Base-by-base conservation (phyloP, 2,888 invertebrate genomes). In the Athetis lepigone region DNA sequence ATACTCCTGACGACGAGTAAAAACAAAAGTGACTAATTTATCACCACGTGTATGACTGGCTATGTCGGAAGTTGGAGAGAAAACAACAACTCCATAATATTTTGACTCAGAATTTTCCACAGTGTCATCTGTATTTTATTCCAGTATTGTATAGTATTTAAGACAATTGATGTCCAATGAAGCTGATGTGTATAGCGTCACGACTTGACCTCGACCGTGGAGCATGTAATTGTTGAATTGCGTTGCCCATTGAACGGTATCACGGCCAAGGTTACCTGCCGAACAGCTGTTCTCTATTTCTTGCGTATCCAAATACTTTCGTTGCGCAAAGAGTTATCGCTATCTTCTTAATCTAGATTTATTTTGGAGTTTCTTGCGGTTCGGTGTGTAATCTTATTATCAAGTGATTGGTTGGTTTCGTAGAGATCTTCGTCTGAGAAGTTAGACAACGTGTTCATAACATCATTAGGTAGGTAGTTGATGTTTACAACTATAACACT, bases 141-240 rank as follows among this genome's bases (percentile, higher is more conserved):
- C 13, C 50, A 36, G 39, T 51, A 40, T 6, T 40, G 56, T 59
- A 56, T 64, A 47, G 68, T 66, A 58, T 70, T 76, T 69, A 63
- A 69, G 69, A 66, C 55, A 64, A 56, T 70, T 60, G 54, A 52
- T 73, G 62, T 62, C 55, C 57, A 71, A 66, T 70, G 50, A 57
- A 50, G 42, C 65, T 72, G 68, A 67, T 75, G 59, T 69, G 56
- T 68, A 69, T 81, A 77, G 80, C 83, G 84, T 88, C 85, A 88
- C 80, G 76, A 74, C 75, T 81, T 61, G 88, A 80, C 92, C 91
- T 91, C 87, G 90, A 87, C 91, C 90, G 88, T 90, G 89, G 85
- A 84, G 88, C 87, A 88, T 88, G 88, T 89, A 92, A 92, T 92
- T 90, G 91, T 91, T 88, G 88, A 91, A 90, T 93, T 91, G 87